Evolutionary conservation across 2,113 vertebrate genomes (phyloP), one percentile per base, ranked within the genome.

Genomic region (Brienomyrus longianalis): DNA sequence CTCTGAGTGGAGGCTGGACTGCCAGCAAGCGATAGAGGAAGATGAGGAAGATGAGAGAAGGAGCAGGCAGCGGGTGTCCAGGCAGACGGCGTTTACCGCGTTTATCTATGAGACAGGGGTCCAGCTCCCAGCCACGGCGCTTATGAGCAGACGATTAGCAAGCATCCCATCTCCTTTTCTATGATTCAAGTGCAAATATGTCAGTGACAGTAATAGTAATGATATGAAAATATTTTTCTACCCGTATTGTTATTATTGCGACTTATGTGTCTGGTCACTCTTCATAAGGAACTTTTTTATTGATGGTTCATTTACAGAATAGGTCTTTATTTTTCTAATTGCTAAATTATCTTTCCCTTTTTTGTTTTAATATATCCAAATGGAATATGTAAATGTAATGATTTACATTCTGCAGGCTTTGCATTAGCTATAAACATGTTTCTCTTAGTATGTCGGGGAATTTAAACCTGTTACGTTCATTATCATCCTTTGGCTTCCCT

Each of bases 1-100:
- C 95, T 52, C 94, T 95, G 92, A 96, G 95, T 89, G 95, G 96
- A 93, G 95, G 95, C 94, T 96, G 96, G 96, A 96, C 94, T 90
- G 95, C 96, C 96, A 95, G 95, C 92, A 93, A 95, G 1, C 95
- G 95, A 94, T 96, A 96, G 94, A 94, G 89, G 90, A 93, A 91
- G 91, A 91, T 89, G 83, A 92, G 88, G 89, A 87, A 45, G 90
- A 90, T 86, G 89, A 89, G 90, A 92, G 90, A 77, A 88, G 70
- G 74, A 91, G 90, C 62, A 90, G 88, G 93, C 89, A 90, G 52
- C 91, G 90, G 47, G 48, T 92, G 80, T 91, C 84, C 90, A 93
- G 92, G 93, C 93, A 94, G 93, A 93, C 94, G 93, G 93, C 92
- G 89, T 93, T 93, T 92, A 91, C 93, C 91, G 91, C 50, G 80